Base-by-base conservation (phyloP, 2,797 vertebrate species). In the Ctenosaura bakeri region DNA sequence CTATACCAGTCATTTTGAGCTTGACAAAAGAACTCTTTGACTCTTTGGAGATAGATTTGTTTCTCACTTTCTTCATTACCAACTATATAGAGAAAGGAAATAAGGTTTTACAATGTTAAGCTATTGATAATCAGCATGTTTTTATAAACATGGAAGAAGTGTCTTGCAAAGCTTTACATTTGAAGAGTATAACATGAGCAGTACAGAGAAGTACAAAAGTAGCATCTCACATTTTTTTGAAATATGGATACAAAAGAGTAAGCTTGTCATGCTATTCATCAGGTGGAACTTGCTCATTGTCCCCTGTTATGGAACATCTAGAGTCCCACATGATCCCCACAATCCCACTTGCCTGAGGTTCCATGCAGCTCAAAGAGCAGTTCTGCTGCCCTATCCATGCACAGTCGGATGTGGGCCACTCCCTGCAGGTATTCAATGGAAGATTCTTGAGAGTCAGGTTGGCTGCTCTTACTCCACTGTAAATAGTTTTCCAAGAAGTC, bases 391-490 rank as follows among this genome's bases (percentile, higher is more conserved):
- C 93, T 92, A 90, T 98, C 97, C 42, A 99, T 97, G 85, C 97
- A 97, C 94, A 98, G 97, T 14, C 98, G 98, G 69, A 98, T 96
- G 94, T 97, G 94, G 92, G 99, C 98, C 87, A 98, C 87, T 6
- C 97, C 97, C 96, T 99, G 98, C 92, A 99, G 97, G 85, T 97
- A 97, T 0, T 98, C 97, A 4, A 99, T 96, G 0, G 97, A 98
- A 0, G 95, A 93, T 1, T 94, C 92, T 46, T 89, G 32, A 22
- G 92, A 52, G 3, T 87, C 42, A 12, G 85, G 94, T 2, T 0
- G 26, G 5, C 46, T 83, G 2, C 2, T 90, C 2, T 38, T 85
- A 4, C 3, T 90, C 5, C 0, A 82, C 32, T 94, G 90, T 12
- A 97, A 88, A 0, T 85, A 97, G 1, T 93, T 93, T 52, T 82